Base-by-base conservation (phyloP, 2,797 vertebrate genomes). In the Parauchenoglanis punctatus region DNA sequence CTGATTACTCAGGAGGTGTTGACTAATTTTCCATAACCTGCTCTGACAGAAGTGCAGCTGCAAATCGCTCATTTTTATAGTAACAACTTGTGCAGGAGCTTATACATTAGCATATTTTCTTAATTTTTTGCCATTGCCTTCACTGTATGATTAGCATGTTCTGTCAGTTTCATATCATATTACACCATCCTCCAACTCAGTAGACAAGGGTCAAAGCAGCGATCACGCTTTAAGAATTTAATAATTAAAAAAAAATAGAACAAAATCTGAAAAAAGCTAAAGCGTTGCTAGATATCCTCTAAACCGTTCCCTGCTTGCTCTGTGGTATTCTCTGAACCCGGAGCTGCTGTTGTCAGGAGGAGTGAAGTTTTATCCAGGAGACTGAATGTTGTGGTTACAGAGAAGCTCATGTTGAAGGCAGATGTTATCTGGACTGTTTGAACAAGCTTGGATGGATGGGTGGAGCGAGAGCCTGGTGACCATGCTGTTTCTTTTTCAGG, bases 371-470 rank as follows among this genome's bases (percentile, higher is more conserved):
- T 61, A 61, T 73, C 83, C 40, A 0, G 35, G 72, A 75, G 70
- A 61, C 58, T 80, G 46, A 86, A 80, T 86, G 85, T 77, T 84
- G 28, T 87, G 58, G 73, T 85, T 58, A 80, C 77, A 58, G 77
- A 81, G 84, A 85, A 83, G 84, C 77, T 83, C 77, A 77, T 82
- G 68, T 89, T 83, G 58, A 54, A 84, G 86, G 44, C 61, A 63
- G 59, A 28, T 78, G 59, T 89, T 88, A 85, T 88, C 85, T 78
- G 59, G 58, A 56, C 78, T 54, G 52, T 78, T 87, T 88, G 77
- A 87, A 87, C 59, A 72, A 68, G 23, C 23, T 58, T 65, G 83
- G 81, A 89, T 85, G 83, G 88, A 90, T 59, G 78, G 67, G 76
- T 68, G n/a, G 81, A 83, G 61, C 2, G 81, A 84, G 84, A 89